Evolutionary conservation across 2,113 vertebrate species (phyloP), one percentile per base, ranked within the genome.

Genomic region (Actenoides lindsayi): DNA sequence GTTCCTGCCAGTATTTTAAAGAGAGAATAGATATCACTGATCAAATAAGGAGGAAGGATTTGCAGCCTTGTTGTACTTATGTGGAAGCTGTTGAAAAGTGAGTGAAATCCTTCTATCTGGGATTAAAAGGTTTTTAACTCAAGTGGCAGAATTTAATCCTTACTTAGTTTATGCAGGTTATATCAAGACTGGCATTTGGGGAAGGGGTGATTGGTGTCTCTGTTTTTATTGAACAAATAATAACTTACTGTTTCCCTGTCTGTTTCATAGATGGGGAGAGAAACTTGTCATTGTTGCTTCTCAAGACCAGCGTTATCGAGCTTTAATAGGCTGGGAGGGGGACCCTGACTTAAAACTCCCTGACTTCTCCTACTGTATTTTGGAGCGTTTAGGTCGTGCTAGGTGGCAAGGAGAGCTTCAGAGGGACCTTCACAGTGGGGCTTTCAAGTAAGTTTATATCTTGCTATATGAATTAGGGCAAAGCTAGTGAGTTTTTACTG

Each of bases 361-460:
- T 0, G 99, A 99, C 65, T 98, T 98, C 73, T 99, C 99, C 18
- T 99, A 99, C 98, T 99, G 99, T 50, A 98, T 99, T n/a, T 44
- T 99, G 98, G 99, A 99, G 92, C 98, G 99, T 18, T 94, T 99
- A 53, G 99, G 99, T 35, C 98, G 99, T 62, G 99, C 98, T 4
- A 98, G 99, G 44, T 99, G 99, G 99, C 99, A 99, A 89, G 99
- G 99, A 12, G 99, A 99, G 95, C 98, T 99, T 9, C 99, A 99
- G 92, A 98, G 98, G 54, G 99, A 99, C 90, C 98, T 99, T 57
- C 99, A 99, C 91, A 98, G 93, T 42, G 96, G 84, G 6, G 97
- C 97, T 56, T 99, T 99, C 98, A 99, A 98, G 99, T 99, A 97
- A 85, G 98, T 79, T 68, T n/a, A 3, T 33, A 1, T 21, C 30